A percentile compares a stretch with the other conserved stretches of the same genome.
phyloP scores from a whole-genome alignment of 2,113 vertebrate species.

The Gymnarchus niloticus region DNA sequence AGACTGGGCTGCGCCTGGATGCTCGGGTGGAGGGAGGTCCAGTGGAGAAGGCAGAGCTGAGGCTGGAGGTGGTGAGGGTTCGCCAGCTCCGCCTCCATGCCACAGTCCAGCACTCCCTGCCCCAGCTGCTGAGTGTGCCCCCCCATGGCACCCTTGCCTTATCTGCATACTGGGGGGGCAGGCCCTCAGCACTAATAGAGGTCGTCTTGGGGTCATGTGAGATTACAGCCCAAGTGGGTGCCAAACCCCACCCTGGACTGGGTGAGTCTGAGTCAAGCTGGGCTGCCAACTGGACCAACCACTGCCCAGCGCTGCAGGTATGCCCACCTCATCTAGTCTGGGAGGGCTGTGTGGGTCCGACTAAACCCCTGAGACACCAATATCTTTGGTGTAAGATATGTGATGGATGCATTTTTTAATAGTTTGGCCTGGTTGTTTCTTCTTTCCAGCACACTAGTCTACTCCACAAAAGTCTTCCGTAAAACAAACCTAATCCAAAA shows the following conservation, averaged over 20 bases:
- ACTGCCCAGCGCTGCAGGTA: constrained; percentile 62
- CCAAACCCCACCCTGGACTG: constrained; percentile 31
- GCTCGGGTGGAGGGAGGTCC: constrained; percentile 39
- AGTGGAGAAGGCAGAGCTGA: constrained; percentile 39
- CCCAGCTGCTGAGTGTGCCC: constrained; percentile 55
- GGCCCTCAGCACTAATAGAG: constrained; percentile 38
- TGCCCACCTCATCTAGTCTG: not conserved
- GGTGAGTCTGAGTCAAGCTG: constrained; percentile 46
- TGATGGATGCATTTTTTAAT: too few species aligned
- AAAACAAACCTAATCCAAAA: too few species aligned
- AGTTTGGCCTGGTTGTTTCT: too few species aligned
- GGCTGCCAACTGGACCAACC: constrained; percentile 52
- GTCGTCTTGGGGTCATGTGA: constrained; percentile 60
- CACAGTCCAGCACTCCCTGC: constrained; percentile 55
- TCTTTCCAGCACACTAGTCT: too few species aligned
- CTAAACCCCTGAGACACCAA: not conserved
- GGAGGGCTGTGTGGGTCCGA: not conserved
- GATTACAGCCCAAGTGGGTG: constrained; percentile 49
- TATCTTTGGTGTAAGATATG: too few species aligned
- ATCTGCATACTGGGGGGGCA: constrained; percentile 29
- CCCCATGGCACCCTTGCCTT: constrained; percentile 47
- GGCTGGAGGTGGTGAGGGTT: constrained; percentile 37
- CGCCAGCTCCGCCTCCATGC: constrained; percentile 35
- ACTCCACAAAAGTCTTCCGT: not conserved
- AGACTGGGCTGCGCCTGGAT: constrained; percentile 42